phyloP scores from a whole-genome alignment of 2,888 invertebrate species.

The Lymantria dispar region DNA sequence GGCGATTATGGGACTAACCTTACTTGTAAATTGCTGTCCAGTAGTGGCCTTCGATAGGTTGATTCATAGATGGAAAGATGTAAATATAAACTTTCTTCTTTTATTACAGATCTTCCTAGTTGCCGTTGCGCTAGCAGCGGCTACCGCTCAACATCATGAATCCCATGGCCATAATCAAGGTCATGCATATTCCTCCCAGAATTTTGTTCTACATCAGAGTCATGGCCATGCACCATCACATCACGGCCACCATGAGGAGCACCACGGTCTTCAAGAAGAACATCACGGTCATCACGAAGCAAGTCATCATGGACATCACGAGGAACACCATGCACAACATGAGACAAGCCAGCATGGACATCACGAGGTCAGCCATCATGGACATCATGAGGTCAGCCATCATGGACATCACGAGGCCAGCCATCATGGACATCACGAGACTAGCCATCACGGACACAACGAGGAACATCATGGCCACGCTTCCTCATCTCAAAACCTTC shows the following conservation, averaged over 20 bases:
- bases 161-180: not conserved
- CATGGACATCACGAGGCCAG: not conserved
- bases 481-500: not conserved
- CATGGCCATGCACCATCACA: constrained; percentile 8
- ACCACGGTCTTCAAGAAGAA: constrained; percentile 8
- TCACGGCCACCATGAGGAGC: not conserved
- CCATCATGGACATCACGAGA: not conserved
- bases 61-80: no score
- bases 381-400: not conserved
- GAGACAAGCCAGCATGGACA: no score
- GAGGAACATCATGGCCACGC: constrained; percentile 1
- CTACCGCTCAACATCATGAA: not conserved
- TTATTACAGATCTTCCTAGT: not conserved
- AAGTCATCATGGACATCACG: not conserved
- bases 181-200: constrained; percentile 41
- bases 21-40: no score
- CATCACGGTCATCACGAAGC: not conserved
- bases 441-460: not conserved
- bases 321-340: not conserved
- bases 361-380: constrained; percentile 18
- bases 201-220: constrained; percentile 41
- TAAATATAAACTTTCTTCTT: no score
- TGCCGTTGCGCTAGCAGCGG: not conserved
- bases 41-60: no score
- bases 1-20: no score